Percentiles rank a stretch among this genome's conserved stretches.
These are phyloP conservation scores for Drosophila peninsularis DNA, from an alignment of 2,888 invertebrate genomes.

Conservation along the genomic window DNA sequence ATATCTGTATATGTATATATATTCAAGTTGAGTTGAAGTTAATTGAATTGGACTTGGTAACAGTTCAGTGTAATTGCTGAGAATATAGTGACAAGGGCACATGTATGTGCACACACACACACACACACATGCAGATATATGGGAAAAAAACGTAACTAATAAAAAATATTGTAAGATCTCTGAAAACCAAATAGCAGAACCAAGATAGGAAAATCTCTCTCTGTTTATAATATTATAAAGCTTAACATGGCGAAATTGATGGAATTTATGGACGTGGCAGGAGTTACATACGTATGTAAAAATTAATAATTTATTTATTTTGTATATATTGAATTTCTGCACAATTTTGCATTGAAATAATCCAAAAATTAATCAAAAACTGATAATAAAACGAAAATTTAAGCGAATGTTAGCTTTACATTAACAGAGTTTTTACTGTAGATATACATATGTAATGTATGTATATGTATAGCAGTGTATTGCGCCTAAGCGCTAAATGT, in stretches of 20 bases:
- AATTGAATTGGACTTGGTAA: constrained; percentile 35
- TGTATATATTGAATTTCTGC: no score
- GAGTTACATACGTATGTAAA: no score
- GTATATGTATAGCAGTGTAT: no score
- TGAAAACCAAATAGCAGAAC: not conserved
- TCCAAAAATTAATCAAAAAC: no score
- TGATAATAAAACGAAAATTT: no score
- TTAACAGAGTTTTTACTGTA: no score
- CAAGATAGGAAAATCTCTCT: not conserved
- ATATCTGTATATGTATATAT: not conserved
- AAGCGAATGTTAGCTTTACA: no score
- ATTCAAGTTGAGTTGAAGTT: constrained; percentile 22
- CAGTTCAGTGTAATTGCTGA: constrained; percentile 49
- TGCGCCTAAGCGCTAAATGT: no score
- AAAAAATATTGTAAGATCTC: not conserved
- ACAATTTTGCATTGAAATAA: no score
- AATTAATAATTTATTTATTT: no score
- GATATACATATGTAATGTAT: no score
- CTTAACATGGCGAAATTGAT: not conserved
- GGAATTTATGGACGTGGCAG: not conserved
- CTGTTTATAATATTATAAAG: not conserved
- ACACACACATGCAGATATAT: not conserved
- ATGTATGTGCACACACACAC: constrained; percentile 15
- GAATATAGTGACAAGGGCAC: constrained; percentile 75
- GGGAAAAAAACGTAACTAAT: not conserved